phyloP scores from a whole-genome alignment of 2,888 invertebrate species.

The Chironomus riparius region DNA sequence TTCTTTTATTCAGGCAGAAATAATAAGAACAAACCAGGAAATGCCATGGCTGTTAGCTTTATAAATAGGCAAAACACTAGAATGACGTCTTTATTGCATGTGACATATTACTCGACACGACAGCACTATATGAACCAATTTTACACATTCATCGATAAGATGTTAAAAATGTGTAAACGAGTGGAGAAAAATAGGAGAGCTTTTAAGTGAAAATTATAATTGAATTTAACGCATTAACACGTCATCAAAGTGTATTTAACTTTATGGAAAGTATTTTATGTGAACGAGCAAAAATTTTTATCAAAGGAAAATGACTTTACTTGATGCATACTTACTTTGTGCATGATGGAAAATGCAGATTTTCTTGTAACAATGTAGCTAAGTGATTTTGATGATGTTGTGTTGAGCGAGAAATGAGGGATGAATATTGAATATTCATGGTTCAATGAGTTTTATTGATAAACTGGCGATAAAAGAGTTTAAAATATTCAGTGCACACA shows the following conservation, averaged over 20 bases:
- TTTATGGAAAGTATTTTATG: neutral
- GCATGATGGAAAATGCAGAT: too few relatives aligned
- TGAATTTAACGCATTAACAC: neutral
- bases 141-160: too few relatives aligned
- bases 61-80: constrained; percentile 1
- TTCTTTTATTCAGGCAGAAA: too few relatives aligned
- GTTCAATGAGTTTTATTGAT: too few relatives aligned
- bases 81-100: constrained; percentile 8
- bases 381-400: too few relatives aligned
- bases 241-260: neutral
- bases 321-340: too few relatives aligned
- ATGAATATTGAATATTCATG: too few relatives aligned
- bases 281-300: neutral
- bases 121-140: neutral
- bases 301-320: neutral
- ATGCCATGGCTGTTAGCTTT: neutral
- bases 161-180: neutral
- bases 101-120: neutral
- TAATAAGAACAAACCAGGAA: neutral
- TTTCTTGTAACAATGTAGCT: too few relatives aligned
- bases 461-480: too few relatives aligned
- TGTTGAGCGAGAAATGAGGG: too few relatives aligned
- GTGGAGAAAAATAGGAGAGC: neutral
- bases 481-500: too few relatives aligned
- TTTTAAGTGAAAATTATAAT: neutral